Evolutionary conservation across 2,797 vertebrate species (phyloP).

Genomic region (Sphaeramia orbicularis): DNA sequence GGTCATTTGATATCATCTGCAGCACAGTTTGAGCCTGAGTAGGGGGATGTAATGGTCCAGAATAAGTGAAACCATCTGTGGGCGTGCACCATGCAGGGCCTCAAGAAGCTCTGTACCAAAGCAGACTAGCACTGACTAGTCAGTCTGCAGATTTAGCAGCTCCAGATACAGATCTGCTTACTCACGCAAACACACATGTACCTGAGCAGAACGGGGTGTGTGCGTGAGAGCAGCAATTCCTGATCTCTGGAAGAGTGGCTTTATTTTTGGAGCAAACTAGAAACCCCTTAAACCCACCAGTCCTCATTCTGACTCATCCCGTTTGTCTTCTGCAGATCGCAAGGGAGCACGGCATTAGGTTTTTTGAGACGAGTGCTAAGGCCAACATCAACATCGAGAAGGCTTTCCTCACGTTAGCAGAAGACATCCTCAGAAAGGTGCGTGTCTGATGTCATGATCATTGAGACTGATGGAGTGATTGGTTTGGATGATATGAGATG

Average conservation of each 20-base stretch:
- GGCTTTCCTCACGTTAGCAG: conserved; percentile 99
- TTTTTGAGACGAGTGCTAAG: conserved; percentile 99
- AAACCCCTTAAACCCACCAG: neutral
- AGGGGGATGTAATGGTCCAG: conserved; percentile 4
- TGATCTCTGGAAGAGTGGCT: conserved; percentile 56
- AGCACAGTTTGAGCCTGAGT: neutral
- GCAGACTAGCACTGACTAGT: conserved; percentile 39
- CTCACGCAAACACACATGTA: conserved; percentile 23
- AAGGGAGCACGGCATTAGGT: conserved; percentile 97
- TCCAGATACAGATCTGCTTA: conserved; percentile 50
- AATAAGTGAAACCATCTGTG: conserved; percentile 28
- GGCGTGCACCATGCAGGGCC: neutral
- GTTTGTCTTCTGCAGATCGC: conserved; percentile 88
- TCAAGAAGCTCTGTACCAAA: neutral
- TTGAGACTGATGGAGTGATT: no score
- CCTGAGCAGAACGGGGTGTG: neutral
- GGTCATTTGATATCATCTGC: neutral
- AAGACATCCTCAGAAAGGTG: conserved; percentile 99
- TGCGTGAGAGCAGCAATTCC: conserved; percentile 36
- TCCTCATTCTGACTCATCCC: conserved; percentile 16
- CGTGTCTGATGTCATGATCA: no score
- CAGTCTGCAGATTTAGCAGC: conserved; percentile 40
- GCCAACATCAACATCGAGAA: conserved; percentile 99
- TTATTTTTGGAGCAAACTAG: conserved; percentile 65
- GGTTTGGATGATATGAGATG: no score